Base-by-base conservation (phyloP, 2,113 vertebrate species). In the Puma concolor region DNA sequence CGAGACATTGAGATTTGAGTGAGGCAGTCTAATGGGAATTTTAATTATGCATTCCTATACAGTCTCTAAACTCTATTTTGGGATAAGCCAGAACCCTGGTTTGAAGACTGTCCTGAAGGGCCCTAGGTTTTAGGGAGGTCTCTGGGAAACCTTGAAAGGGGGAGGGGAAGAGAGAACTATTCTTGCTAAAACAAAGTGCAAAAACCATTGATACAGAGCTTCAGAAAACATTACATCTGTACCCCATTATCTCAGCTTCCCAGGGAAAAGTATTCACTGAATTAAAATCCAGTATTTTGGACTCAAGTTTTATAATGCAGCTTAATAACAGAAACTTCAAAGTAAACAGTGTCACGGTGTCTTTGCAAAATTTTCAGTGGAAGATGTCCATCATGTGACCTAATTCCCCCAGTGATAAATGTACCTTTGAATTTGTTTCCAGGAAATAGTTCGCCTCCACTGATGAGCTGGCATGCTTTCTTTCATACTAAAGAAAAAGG, bases 241-340 rank as follows among this genome's bases (percentile, higher is more conserved):
- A 74, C 23, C 60, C 38, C 52, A 44, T 60, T 63, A 57, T 33
- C n/a, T 94, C 50, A 88, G 82, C 57, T 88, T 95, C 60, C 10
- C 23, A 15, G 27, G 50, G 85, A 63, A 96, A 87, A 91, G 44
- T 52, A n/a, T 44, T 80, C 57, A 72, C 48, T 64, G 85, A 91
- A 77, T 93, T 95, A 87, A 79, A 95, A 64, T 33, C 27, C 76
- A 83, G 36, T 44, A 50, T 66, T 71, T 77, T 93, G 86, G 63
- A 29, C 4, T 95, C 27, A 44, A 69, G 63, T 48, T 95, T 80
- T 80, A 88, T n/a, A 94, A 93, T 71, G 31, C 15, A 80, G 44
- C 41, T 94, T 94, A 94, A 81, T 31, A 86, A 94, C 33, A 96
- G 87, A 94, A 97, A 88, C 9, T 84, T 74, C 54, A 74, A 81